phyloP scores from a whole-genome alignment of 2,888 invertebrate genomes.

The Crioceris asparagi region DNA sequence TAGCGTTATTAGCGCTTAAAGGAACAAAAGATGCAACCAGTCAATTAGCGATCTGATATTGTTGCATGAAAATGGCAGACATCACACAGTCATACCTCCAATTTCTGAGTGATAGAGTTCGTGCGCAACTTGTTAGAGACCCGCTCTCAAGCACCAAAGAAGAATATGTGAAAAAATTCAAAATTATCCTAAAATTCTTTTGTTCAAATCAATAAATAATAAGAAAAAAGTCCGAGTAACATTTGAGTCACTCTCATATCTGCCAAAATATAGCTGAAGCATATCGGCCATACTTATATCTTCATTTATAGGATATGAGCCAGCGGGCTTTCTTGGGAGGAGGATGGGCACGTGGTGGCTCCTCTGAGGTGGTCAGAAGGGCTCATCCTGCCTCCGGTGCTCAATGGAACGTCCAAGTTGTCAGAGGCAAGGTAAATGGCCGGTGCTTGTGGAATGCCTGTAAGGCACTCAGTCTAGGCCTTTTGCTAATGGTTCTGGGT shows the following conservation, averaged over 20 bases:
- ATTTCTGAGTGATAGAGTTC: too few relatives aligned
- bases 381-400: slow-evolving; percentile 72
- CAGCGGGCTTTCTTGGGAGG: slow-evolving; percentile 36
- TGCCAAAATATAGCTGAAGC: too few relatives aligned
- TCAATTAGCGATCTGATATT: too few relatives aligned
- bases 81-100: too few relatives aligned
- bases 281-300: slow-evolving; percentile 8
- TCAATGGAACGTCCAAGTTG: slow-evolving; percentile 78
- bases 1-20: too few relatives aligned
- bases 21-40: too few relatives aligned
- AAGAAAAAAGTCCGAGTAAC: background rate
- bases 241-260: too few relatives aligned
- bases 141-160: too few relatives aligned
- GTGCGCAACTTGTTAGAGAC: too few relatives aligned
- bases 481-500: slow-evolving; percentile 78
- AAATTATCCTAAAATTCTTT: too few relatives aligned
- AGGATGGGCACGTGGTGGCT: slow-evolving; percentile 37
- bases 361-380: slow-evolving; percentile 43
- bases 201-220: background rate
- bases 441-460: slow-evolving; percentile 91
- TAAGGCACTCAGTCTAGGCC: slow-evolving; percentile 78
- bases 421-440: slow-evolving; percentile 78
- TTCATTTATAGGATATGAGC: slow-evolving; percentile 22
- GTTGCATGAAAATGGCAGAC: too few relatives aligned
- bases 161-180: too few relatives aligned